Evolutionary conservation across 2,797 vertebrate genomes (phyloP), one percentile per base, ranked within the genome.

Genomic region (Enteromius radiatus): DNA sequence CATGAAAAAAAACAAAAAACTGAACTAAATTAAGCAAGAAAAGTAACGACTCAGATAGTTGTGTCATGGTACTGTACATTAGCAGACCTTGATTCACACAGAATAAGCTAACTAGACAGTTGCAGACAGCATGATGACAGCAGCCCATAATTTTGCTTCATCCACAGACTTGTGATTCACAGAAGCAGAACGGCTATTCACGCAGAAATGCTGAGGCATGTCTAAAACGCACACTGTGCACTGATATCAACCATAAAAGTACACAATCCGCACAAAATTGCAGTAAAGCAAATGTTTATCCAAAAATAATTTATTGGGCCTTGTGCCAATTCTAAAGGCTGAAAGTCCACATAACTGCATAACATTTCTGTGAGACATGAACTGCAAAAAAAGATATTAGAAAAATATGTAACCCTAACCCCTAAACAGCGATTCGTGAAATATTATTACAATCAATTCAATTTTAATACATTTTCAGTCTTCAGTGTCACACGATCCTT

Each of bases 81-180:
- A 71, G 3, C 41, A 71, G 41, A 26, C 38, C 14, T 63, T 36
- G 21, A 63, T 70, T 71, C 75, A 45, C 54, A 73, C 4, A 43
- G 54, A 73, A 80, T 17, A 59, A 61, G 28, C 21, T 61, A 45
- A 80, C 61, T 33, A 80, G 67, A 70, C 65, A 61, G 52, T 19
- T 43, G 52, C 52, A 43, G 78, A 80, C 49, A 56, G 67, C 11
- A 26, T 71, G 54, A n/a, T 36, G 38, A 69, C 47, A 33, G 12
- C 80, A 31, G 54, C 61, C 47, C 45, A 43, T 76, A 6, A 82
- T 76, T 76, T 41, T 5, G 8, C 80, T 63, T 67, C 64, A 41
- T 71, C 69, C 68, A 61, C 54, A 63, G 54, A 14, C 67, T 41
- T 56, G 67, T 59, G 73, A 67, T 69, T 76, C 63, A 82, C 63